These are phyloP conservation scores for Typhlichthys subterraneus DNA, from an alignment of 2,797 vertebrate genomes.

Conservation along the genomic window DNA sequence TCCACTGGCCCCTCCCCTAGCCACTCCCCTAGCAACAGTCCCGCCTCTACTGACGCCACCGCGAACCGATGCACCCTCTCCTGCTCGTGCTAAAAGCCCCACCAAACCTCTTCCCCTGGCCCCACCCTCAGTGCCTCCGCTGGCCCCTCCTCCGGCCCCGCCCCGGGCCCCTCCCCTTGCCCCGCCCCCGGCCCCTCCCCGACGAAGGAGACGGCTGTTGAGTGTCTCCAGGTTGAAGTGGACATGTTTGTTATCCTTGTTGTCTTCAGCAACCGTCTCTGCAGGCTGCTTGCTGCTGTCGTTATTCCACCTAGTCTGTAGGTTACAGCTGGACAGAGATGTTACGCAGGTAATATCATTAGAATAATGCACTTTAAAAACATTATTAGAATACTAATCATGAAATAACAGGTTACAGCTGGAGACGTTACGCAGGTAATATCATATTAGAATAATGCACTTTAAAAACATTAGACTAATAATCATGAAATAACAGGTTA, in stretches of 20 bases:
- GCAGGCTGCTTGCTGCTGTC: slow-evolving; percentile 41
- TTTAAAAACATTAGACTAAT: too few species aligned
- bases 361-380: too few species aligned
- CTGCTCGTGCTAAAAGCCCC: not conserved
- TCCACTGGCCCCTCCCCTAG: slow-evolving; percentile 9
- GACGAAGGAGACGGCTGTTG: slow-evolving; percentile 72
- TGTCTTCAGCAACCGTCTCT: slow-evolving; percentile 44
- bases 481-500: not conserved
- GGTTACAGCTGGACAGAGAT: slow-evolving; percentile 24
- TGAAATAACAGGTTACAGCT: slow-evolving; percentile 62
- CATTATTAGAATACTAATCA: too few species aligned
- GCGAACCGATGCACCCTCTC: slow-evolving; percentile 2
- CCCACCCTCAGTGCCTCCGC: not conserved
- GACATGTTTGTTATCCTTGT: slow-evolving; percentile 68
- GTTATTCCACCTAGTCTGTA: slow-evolving; percentile 75
- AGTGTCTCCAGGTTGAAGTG: slow-evolving; percentile 82
- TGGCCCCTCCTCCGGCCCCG: slow-evolving; percentile 15
- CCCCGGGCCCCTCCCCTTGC: not conserved
- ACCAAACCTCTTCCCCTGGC: not conserved
- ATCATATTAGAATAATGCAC: too few species aligned
- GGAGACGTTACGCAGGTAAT: not conserved
- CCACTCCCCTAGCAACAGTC: not conserved
- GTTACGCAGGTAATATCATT: slow-evolving; percentile 13
- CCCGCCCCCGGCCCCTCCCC: slow-evolving; percentile 28
- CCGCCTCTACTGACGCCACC: not conserved